Evolutionary conservation across 2,797 vertebrate species (phyloP).

Genomic region (Cynopterus sphinx): DNA sequence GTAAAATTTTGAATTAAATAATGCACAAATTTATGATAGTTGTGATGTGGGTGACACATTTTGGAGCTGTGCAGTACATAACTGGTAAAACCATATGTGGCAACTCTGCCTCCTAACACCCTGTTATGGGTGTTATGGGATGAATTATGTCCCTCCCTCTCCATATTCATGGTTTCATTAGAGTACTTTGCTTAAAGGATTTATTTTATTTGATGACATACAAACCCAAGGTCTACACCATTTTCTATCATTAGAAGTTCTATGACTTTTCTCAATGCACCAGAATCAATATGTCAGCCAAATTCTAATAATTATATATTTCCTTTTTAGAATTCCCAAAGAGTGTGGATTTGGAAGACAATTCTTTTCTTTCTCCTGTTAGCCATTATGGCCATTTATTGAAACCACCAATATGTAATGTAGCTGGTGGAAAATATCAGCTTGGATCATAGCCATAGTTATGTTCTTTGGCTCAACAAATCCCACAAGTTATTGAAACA

Average conservation of each 20-base stretch:
- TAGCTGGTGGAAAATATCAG: slow-evolving; percentile 4
- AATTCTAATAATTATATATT: slow-evolving; percentile 61
- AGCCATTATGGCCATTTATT: slow-evolving; percentile 43
- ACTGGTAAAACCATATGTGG: neutral
- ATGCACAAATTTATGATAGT: neutral
- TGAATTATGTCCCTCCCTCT: neutral
- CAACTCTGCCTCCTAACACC: neutral
- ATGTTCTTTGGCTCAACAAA: slow-evolving; percentile 4
- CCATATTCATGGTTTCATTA: neutral
- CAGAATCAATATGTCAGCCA: slow-evolving; percentile 52
- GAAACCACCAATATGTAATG: slow-evolving; percentile 20
- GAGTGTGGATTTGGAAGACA: slow-evolving; percentile 33
- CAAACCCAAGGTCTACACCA: slow-evolving; percentile 27
- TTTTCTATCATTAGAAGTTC: slow-evolving; percentile 62
- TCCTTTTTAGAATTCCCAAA: slow-evolving; percentile 49
- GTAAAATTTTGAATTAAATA: neutral
- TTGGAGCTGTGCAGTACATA: neutral
- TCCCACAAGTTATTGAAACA: neutral
- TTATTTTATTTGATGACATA: slow-evolving; percentile 65
- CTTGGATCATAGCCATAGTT: neutral
- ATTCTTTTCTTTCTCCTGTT: slow-evolving; percentile 49
- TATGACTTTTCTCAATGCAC: slow-evolving; percentile 43
- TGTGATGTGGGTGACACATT: neutral
- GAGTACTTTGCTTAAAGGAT: slow-evolving; percentile 37
- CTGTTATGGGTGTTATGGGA: neutral